Conservation (phyloP, 2,797 vertebrate species). For the Pseudochirops cupreus region DNA sequence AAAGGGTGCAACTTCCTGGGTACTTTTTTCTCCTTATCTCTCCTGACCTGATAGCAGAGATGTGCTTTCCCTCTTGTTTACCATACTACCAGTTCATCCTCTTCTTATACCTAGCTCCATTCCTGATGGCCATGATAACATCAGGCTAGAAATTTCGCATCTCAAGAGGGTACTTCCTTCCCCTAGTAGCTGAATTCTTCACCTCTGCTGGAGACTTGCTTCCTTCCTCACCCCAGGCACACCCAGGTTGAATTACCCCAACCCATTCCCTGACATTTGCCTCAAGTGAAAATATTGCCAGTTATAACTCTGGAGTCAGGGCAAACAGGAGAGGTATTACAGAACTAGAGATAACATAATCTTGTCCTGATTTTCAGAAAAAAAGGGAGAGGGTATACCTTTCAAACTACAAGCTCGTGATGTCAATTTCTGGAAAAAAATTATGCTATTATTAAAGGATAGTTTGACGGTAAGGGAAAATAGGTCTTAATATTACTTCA, state of each 20-base stretch:
- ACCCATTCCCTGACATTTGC: neutral
- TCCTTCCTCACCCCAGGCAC: neutral
- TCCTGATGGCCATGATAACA: neutral
- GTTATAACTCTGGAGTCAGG: neutral
- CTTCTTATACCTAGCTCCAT: neutral
- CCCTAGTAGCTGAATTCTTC: neutral
- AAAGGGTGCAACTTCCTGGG: neutral
- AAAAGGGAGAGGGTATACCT: neutral
- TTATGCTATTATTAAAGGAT: neutral
- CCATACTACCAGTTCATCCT: neutral
- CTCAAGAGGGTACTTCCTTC: neutral
- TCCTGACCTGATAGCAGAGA: neutral
- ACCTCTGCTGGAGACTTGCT: neutral
- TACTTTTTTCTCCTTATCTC: neutral
- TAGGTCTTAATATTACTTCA: neutral
- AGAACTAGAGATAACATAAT: neutral
- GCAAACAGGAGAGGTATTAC: neutral
- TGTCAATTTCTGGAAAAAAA: neutral
- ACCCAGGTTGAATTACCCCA: neutral
- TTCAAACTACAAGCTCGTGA: neutral
- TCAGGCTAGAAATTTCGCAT: neutral
- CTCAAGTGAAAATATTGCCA: neutral
- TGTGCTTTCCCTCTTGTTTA: neutral
- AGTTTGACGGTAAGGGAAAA: neutral
- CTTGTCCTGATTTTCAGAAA: neutral